Base-by-base conservation (phyloP, 2,888 invertebrate species). In the Capitulum mitella region DNA sequence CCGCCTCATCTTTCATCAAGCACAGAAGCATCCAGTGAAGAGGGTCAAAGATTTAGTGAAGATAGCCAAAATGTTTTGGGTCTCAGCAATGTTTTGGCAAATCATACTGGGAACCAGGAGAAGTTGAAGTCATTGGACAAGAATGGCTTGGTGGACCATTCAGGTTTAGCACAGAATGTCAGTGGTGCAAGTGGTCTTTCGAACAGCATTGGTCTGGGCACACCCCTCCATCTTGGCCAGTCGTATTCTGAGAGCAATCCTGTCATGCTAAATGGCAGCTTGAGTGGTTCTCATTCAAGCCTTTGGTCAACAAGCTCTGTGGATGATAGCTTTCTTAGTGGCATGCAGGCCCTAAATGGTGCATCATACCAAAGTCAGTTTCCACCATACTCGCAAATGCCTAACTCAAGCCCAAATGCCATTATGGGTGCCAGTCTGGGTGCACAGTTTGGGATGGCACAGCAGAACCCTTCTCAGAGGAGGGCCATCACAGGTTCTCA, bases 321-420 rank as follows among this genome's bases (percentile, higher is more conserved):
- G 12, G 46, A 76, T 48, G 46, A 76, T 8, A 32, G 46, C 46
- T 46, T 76, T n/a, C 19, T 46, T 3, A 32, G 46, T 16, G n/a
- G 29, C 29, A 76, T 76, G 76, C 76, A 43, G 29, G 76, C 46
- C n/a, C 19, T 40, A 26, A 70, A 70, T 70, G 70, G 70, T 40
- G 70, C 70, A 70, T 40, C 37, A 10, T 70, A 70, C 26, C 70
- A 37, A 70, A 70, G 22, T 64, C 34, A 26, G 1, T 37, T 40
- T 40, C 40, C 40, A 70, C 26, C 70, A 40, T 40, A 70, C 40
- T 40, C 70, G 26, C 70, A 70, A 26, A 70, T 70, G 37, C 26
- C 16, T 12, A 26, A 19, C 70, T 26, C 70, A 8, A 70, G 26
- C 34, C 70, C 37, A 40, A 70, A 70, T 70, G 70, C 29, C 16